Base-by-base conservation (phyloP, 2,888 invertebrate genomes). In the Tetragonisca angustula region DNA sequence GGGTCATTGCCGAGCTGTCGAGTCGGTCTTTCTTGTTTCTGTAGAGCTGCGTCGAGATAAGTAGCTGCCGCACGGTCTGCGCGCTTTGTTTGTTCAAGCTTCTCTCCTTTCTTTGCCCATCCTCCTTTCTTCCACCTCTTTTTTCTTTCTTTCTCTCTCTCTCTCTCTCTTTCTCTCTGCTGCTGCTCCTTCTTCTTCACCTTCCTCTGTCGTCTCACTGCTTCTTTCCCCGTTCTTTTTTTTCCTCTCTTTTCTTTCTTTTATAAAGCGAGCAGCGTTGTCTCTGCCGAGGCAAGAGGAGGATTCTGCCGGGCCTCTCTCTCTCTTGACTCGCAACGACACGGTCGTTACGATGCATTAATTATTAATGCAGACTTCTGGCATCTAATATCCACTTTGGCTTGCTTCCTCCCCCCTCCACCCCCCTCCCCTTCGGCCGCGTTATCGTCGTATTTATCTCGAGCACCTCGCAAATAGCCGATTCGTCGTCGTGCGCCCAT, bases 81-180 rank as follows among this genome's bases (percentile, higher is more conserved):
- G 73, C 83, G 78, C 87, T 81, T 88, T 91, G 90, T 89, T 91
- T 91, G 91, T 84, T 87, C 85, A 88, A 87, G 87, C 86, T 86
- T 73, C 86, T 76, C 19, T 15, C 27, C 72, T 32, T 65, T 68
- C 72, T 72, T 65, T 43, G 72, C 64, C 50, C 9, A 21, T 27
- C 27, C 9, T 2, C 69, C 21, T 65, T 64, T 68, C 56, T 65
- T 21, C 68, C 43, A 36, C 17, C 17, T 56, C n/a, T 19, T n/a
- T 62, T 56, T 59, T 19, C 32, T 36, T 3, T 11, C 21, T 64
- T 13, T 21, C 24, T 43, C 19, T 43, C 27, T 27, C 19, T 32
- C 32, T 32, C 62, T 27, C 27, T 36, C 5, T 21, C 13, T 64
- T 13, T 21, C 24, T 49, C 19, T 36, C 27, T 27, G 6, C 36